Conservation (phyloP, 2,797 vertebrate genomes). For the Arnoldichthys spilopterus region DNA sequence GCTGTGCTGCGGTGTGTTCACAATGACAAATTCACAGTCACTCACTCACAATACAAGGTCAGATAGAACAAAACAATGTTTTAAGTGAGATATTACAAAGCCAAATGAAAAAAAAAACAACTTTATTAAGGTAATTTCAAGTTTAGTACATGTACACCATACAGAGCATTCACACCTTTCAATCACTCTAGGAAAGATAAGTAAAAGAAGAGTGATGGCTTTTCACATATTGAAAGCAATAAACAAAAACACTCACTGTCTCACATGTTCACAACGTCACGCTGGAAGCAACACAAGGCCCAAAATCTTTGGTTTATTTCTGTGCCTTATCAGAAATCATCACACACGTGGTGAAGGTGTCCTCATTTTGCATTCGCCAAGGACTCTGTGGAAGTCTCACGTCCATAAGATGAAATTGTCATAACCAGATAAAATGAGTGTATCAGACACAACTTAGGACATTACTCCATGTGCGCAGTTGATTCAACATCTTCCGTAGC, state of each 20-base stretch:
- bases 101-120: constrained; percentile 37
- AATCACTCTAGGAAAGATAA: neutral
- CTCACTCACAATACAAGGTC: too few species aligned
- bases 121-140: constrained; percentile 49
- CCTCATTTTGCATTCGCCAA: neutral
- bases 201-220: constrained; percentile 7
- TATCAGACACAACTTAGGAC: neutral
- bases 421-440: neutral
- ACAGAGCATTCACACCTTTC: constrained; percentile 40
- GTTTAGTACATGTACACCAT: constrained; percentile 9
- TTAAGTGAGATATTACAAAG: constrained; percentile 12
- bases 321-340: neutral
- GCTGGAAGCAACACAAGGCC: constrained; percentile 8
- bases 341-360: constrained; percentile 25
- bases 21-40: too few species aligned
- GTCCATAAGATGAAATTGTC: neutral
- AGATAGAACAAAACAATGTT: neutral
- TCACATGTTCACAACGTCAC: constrained; percentile 5
- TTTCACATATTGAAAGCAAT: constrained; percentile 8
- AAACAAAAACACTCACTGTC: neutral
- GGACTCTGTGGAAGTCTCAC: too few species aligned
- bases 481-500: constrained; percentile 2
- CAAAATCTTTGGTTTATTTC: constrained; percentile 34
- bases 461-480: constrained; percentile 1
- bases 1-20: too few species aligned